phyloP scores from a whole-genome alignment of 2,797 vertebrate species.

The Microchirus variegatus region DNA sequence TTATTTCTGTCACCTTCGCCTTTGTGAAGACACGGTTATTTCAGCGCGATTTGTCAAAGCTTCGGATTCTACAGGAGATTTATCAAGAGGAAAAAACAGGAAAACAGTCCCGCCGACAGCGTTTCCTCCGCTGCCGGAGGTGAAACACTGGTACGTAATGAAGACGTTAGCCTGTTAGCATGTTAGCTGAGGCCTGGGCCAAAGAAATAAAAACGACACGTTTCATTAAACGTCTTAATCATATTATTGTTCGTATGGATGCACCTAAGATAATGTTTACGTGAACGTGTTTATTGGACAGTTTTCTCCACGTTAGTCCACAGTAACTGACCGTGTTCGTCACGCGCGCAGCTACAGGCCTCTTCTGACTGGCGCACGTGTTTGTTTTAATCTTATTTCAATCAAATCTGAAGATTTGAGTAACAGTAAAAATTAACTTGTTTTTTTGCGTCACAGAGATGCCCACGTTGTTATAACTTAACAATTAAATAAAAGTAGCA shows the following conservation, averaged over 20 bases:
- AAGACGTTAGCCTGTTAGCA: conserved; percentile 30
- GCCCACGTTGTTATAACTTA: too few relatives aligned
- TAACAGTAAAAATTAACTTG: too few relatives aligned
- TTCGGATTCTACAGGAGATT: not conserved
- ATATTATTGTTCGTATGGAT: too few relatives aligned
- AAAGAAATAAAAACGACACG: not conserved
- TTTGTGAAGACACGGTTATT: not conserved
- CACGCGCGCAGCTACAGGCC: not conserved
- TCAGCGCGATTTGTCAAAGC: not conserved
- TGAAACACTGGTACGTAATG: conserved; percentile 62
- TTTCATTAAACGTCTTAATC: too few relatives aligned
- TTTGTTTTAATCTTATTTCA: not conserved
- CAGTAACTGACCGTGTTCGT: too few relatives aligned
- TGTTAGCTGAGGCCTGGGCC: conserved; percentile 48
- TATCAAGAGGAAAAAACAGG: rapidly evolving
- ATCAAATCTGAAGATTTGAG: not conserved
- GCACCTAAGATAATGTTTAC: too few relatives aligned
- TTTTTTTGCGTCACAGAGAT: too few relatives aligned
- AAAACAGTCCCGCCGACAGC: not conserved
- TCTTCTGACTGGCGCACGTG: rapidly evolving
- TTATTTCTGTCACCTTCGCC: not conserved
- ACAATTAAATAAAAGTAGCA: too few relatives aligned
- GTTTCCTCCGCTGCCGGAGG: conserved; percentile 33
- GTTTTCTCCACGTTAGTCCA: too few relatives aligned
- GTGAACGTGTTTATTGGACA: too few relatives aligned